These are phyloP conservation scores for Halyomorpha halys DNA, from an alignment of 1,140 invertebrate species.

Conservation along the genomic window DNA sequence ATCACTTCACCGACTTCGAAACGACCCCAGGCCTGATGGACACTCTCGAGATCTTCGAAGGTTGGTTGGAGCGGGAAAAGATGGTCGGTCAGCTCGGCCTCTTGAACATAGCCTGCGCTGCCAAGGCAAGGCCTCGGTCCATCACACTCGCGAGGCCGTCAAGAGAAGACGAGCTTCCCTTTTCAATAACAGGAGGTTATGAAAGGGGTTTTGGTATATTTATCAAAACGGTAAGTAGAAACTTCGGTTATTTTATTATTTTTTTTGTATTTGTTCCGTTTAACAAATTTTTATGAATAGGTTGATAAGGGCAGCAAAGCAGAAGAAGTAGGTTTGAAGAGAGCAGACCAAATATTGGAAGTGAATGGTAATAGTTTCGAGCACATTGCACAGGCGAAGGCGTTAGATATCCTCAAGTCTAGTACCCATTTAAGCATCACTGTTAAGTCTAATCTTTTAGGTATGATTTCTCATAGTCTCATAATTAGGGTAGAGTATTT, in stretches of 20 bases:
- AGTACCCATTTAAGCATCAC: slow-evolving; percentile 93
- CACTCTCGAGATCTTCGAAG: slow-evolving; percentile 89
- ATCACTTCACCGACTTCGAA: slow-evolving; percentile 99
- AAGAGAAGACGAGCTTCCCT: slow-evolving; percentile 84
- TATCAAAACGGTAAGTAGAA: slow-evolving; percentile 62
- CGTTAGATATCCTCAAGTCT: slow-evolving; percentile 82
- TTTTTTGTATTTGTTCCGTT: neutral
- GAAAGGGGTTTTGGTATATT: slow-evolving; percentile 88
- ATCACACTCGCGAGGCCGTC: slow-evolving; percentile 84
- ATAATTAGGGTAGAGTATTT: neutral
- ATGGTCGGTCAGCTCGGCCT: slow-evolving; percentile 69
- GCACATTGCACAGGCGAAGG: slow-evolving; percentile 77
- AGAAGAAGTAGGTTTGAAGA: slow-evolving; percentile 89
- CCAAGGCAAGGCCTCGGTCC: slow-evolving; percentile 84
- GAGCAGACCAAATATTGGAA: slow-evolving; percentile 94
- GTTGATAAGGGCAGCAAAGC: slow-evolving; percentile 87
- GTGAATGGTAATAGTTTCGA: slow-evolving; percentile 95
- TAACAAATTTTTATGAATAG: slow-evolving; percentile 29
- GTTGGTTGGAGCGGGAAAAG: slow-evolving; percentile 66
- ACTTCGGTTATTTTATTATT: neutral
- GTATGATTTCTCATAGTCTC: slow-evolving; percentile 33
- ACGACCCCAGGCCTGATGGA: slow-evolving; percentile 93
- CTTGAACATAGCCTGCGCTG: slow-evolving; percentile 91
- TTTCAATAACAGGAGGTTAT: slow-evolving; percentile 86
- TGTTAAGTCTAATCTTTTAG: slow-evolving; percentile 91